Percentiles rank a stretch among this genome's conserved stretches.
These are phyloP conservation scores for Pristionchus maxplancki DNA, from an alignment of 2,888 invertebrate genomes.

Conservation along the genomic window DNA sequence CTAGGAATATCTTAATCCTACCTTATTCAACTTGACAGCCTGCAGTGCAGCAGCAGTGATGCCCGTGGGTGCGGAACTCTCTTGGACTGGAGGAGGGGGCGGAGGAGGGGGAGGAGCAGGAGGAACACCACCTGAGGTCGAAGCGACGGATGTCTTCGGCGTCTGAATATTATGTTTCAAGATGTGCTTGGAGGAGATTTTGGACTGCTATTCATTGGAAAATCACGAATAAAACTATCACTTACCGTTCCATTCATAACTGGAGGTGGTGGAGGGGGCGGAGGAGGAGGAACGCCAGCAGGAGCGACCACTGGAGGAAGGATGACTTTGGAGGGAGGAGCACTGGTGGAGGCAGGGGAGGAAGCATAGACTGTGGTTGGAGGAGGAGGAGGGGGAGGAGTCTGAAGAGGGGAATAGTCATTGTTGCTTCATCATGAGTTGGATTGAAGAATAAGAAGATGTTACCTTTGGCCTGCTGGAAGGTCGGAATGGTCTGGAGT, in stretches of 20 bases:
- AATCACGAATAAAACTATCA: background rate
- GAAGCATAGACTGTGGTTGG: constrained; percentile 49
- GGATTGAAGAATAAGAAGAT: background rate
- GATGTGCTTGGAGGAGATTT: background rate
- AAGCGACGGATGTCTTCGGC: constrained; percentile 55
- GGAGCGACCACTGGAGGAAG: constrained; percentile 47
- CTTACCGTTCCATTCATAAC: constrained; percentile 51
- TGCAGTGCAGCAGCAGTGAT: constrained; percentile 64
- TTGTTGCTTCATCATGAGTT: background rate
- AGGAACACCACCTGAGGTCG: constrained; percentile 60
- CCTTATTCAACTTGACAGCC: constrained; percentile 60
- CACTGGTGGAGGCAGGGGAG: constrained; percentile 49
- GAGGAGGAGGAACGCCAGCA: constrained; percentile 63
- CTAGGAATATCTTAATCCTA: background rate
- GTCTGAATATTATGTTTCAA: constrained; percentile 14
- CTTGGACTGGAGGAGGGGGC: constrained; percentile 76
- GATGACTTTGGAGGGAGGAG: constrained; percentile 47
- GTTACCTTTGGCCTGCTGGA: constrained; percentile 78
- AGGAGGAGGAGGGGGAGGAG: constrained; percentile 55
- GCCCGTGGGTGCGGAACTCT: constrained; percentile 44
- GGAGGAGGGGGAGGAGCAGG: constrained; percentile 78
- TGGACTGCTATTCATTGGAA: background rate
- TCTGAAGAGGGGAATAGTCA: background rate
- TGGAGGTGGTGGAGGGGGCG: constrained; percentile 77
- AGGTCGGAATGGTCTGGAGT: constrained; percentile 68